Evolutionary conservation across 2,113 vertebrate genomes (phyloP).

Genomic region (Maccullochella peelii): DNA sequence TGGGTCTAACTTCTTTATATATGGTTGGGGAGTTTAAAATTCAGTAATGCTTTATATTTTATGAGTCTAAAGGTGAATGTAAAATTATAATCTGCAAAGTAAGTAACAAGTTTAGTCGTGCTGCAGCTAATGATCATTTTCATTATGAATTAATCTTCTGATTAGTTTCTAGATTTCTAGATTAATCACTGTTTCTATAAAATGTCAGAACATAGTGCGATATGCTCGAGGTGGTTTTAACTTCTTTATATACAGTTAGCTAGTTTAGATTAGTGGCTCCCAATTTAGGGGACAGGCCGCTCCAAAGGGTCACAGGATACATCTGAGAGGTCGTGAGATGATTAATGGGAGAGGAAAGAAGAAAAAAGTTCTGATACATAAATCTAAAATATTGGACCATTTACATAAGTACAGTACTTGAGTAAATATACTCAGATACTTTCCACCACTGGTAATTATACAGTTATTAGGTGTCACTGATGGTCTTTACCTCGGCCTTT

Average conservation of each 20-base stretch:
- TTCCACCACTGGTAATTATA: not conserved
- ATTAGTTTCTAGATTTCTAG: not conserved
- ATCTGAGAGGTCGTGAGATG: too few species aligned
- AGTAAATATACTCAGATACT: not conserved
- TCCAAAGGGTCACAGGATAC: not conserved
- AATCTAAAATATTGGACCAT: too few species aligned
- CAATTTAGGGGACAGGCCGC: too few species aligned
- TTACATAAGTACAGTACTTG: not conserved
- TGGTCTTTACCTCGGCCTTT: constrained; percentile 79
- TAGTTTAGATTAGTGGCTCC: too few species aligned
- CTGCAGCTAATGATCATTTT: not conserved
- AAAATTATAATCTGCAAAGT: not conserved
- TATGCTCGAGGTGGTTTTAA: not conserved
- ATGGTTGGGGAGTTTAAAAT: not conserved
- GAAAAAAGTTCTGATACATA: too few species aligned
- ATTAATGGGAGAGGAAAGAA: not conserved
- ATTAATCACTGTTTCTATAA: not conserved
- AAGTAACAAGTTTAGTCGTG: not conserved
- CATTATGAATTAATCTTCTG: not conserved
- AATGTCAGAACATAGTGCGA: too few species aligned
- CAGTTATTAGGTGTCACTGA: not conserved
- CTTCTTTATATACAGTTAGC: not conserved
- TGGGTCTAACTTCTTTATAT: not conserved
- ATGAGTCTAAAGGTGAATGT: not conserved
- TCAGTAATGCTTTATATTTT: not conserved